Conservation (phyloP, 2,797 vertebrate species). For the Lacerta bilineata region DNA sequence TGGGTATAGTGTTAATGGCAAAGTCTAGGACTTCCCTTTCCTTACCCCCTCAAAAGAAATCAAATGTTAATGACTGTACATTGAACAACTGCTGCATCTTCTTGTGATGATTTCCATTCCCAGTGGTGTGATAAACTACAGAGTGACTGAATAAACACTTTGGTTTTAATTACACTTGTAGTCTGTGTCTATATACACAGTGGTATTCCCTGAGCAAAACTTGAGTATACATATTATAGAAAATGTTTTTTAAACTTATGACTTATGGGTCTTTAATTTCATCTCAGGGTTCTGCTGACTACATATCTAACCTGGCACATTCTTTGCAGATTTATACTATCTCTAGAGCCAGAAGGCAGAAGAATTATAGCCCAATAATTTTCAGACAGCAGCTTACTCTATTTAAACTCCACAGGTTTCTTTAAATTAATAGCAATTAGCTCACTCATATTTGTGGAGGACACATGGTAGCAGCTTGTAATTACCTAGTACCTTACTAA, state of each 20-base stretch:
- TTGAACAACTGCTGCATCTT: not conserved
- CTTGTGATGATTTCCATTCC: not conserved
- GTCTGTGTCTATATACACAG: constrained; percentile 11
- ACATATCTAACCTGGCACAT: constrained; percentile 23
- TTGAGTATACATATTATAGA: constrained; percentile 16
- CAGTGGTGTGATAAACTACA: not conserved
- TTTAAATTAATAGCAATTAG: constrained; percentile 46
- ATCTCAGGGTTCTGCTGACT: constrained; percentile 31
- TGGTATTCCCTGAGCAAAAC: constrained; percentile 28
- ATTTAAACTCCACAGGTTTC: constrained; percentile 43
- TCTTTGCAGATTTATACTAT: constrained; percentile 33
- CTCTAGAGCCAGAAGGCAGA: constrained; percentile 20
- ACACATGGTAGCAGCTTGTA: constrained; percentile 39
- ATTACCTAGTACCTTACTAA: constrained; percentile 35
- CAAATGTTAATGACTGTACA: not conserved
- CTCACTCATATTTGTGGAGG: constrained; percentile 40
- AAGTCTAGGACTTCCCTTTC: not conserved
- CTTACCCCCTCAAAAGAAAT: not conserved
- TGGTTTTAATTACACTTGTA: constrained; percentile 32
- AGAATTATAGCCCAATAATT: constrained; percentile 43
- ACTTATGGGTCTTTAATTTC: constrained; percentile 30
- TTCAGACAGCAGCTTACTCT: constrained; percentile 29
- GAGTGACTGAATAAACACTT: constrained; percentile 14
- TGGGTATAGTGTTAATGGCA: not conserved
- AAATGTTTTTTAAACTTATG: constrained; percentile 29